Evolutionary conservation across 2,113 vertebrate genomes (phyloP).

Genomic region (Prunella himalayana): DNA sequence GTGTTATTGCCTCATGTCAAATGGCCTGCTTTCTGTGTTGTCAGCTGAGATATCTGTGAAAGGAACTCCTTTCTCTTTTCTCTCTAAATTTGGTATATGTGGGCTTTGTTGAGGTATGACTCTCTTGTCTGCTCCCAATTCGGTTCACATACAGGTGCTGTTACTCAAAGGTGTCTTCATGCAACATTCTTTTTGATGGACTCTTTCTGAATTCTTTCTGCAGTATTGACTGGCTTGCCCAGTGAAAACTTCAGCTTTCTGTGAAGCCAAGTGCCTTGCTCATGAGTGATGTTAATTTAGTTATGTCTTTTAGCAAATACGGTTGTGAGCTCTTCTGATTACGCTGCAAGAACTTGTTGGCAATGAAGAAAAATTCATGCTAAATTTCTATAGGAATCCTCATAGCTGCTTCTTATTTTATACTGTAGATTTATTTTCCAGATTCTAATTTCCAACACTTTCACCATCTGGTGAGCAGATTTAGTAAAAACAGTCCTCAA

Average conservation of each 20-base stretch:
- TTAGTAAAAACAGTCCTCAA: not conserved
- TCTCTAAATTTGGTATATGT: not conserved
- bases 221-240: not conserved
- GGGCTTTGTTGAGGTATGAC: not conserved
- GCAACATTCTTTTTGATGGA: not conserved
- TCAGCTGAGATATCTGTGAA: not conserved
- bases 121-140: not conserved
- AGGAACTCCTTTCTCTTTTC: not conserved
- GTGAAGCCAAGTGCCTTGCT: not conserved
- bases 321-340: not conserved
- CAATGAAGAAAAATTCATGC: not conserved
- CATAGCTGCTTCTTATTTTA: not conserved
- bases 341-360: not conserved
- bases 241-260: not conserved
- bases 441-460: not conserved
- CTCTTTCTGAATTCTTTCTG: not conserved
- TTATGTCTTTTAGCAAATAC: not conserved
- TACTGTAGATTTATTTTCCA: not conserved
- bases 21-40: not conserved
- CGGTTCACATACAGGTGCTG: not conserved
- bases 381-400: not conserved
- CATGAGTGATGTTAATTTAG: not conserved
- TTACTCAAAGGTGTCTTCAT: not conserved
- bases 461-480: not conserved
- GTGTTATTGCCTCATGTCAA: not conserved